Percentiles rank a stretch among this genome's conserved stretches.
phyloP scores from a whole-genome alignment of 2,113 vertebrate species.

The Chelonoidis abingdonii region DNA sequence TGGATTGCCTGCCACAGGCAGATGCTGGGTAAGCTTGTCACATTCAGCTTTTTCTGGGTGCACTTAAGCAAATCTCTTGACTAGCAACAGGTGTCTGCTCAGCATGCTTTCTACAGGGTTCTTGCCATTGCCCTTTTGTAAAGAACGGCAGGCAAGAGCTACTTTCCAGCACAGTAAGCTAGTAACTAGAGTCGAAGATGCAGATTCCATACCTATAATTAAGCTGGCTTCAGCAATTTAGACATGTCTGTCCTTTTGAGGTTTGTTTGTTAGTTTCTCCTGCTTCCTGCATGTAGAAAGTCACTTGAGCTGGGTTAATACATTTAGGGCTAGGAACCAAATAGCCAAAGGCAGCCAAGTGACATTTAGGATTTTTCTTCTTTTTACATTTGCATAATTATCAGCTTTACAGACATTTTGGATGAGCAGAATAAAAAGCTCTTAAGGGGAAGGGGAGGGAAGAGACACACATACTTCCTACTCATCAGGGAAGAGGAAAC shows the following conservation, averaged over 20 bases:
- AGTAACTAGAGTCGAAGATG: background rate
- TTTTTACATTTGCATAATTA: background rate
- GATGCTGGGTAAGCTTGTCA: background rate
- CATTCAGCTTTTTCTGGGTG: background rate
- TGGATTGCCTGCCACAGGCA: background rate
- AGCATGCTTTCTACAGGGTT: background rate
- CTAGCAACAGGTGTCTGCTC: background rate
- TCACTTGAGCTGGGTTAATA: background rate
- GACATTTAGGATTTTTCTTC: background rate
- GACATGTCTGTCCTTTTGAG: background rate
- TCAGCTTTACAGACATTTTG: background rate
- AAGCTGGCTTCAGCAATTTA: background rate
- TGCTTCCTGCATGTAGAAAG: background rate
- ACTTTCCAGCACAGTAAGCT: background rate
- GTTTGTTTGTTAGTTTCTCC: background rate
- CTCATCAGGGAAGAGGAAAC: constrained; percentile 45
- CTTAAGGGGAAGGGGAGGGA: background rate
- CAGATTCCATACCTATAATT: constrained; percentile 1
- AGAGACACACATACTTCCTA: background rate
- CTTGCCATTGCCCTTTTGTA: background rate
- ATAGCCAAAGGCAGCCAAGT: background rate
- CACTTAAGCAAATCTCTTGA: background rate
- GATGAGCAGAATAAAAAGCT: background rate
- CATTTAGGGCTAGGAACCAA: background rate
- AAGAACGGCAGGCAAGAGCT: background rate